Evolutionary conservation across 2,113 vertebrate genomes (phyloP).

Genomic region (Manacus vitellinus): DNA sequence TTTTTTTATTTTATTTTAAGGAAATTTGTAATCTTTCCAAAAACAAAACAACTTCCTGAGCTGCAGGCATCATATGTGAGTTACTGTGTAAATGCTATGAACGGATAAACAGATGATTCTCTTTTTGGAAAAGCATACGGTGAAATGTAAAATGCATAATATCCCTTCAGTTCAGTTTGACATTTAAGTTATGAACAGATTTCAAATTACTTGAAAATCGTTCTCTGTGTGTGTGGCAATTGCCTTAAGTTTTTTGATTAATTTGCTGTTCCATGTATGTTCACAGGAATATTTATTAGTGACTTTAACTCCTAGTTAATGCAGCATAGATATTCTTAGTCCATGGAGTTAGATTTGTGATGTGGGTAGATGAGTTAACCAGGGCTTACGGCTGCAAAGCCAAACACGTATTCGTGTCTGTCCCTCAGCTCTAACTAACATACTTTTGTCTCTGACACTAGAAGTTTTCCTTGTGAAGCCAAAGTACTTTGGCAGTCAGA

Average conservation of each 20-base stretch:
- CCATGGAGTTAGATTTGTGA: not conserved
- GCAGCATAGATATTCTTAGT: not conserved
- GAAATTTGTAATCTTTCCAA: not conserved
- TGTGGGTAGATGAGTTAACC: not conserved
- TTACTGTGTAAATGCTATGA: not conserved
- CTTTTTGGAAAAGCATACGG: not conserved
- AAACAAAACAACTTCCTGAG: not conserved
- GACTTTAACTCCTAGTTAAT: not conserved
- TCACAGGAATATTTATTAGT: not conserved
- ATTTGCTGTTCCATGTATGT: not conserved
- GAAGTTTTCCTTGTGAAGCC: not conserved
- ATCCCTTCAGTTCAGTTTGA: not conserved
- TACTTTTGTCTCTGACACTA: not conserved
- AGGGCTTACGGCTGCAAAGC: not conserved
- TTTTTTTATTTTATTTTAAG: not conserved
- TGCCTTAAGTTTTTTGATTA: not conserved
- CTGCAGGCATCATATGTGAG: not conserved
- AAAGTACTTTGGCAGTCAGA: conserved; percentile 15
- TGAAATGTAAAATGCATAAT: not conserved
- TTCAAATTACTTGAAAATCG: not conserved
- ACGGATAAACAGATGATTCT: not conserved
- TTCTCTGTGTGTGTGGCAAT: not conserved
- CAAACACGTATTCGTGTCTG: not conserved
- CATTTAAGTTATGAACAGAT: not conserved
- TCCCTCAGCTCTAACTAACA: not conserved